Evolutionary conservation across 2,113 vertebrate species (phyloP).

Genomic region (Falco punctatus): DNA sequence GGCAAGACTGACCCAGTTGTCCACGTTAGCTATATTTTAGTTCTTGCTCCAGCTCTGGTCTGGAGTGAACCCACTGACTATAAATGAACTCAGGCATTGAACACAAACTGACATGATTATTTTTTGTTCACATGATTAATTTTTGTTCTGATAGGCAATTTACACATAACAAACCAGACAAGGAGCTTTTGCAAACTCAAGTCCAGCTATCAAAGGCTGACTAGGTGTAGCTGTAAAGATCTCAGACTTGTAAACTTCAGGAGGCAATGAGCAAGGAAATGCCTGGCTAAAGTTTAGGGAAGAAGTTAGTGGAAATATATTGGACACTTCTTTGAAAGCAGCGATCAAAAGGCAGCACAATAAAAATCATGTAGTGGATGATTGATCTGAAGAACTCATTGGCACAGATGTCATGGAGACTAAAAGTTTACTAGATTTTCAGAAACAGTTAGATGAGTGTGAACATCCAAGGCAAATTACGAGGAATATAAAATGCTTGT

Average conservation of each 20-base stretch:
- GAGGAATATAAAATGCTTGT: not conserved
- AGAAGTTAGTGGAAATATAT: not conserved
- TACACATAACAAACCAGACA: not conserved
- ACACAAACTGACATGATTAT: not conserved
- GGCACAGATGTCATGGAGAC: conserved; percentile 1
- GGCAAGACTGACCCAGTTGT: not conserved
- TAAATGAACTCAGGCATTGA: not conserved
- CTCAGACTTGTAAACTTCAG: not conserved
- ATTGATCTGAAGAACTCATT: conserved; percentile 27
- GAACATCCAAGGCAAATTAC: not conserved
- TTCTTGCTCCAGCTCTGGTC: not conserved
- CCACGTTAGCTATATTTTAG: not conserved
- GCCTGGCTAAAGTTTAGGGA: not conserved
- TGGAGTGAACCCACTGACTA: not conserved
- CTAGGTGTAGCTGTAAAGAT: not conserved
- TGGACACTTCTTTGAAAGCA: not conserved
- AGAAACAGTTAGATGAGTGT: conserved; percentile 10
- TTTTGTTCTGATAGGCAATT: not conserved
- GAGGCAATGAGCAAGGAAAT: not conserved
- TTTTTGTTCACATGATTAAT: not conserved
- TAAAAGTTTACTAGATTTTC: conserved; percentile 23
- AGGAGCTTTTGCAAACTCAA: not conserved
- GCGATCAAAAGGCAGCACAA: conserved; percentile 1
- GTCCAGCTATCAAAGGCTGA: not conserved
- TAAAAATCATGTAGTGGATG: not conserved